A percentile compares a stretch with the other conserved stretches of the same genome.
These are phyloP conservation scores for Pelecanus crispus DNA, from an alignment of 2,113 vertebrate genomes.

Conservation along the genomic window DNA sequence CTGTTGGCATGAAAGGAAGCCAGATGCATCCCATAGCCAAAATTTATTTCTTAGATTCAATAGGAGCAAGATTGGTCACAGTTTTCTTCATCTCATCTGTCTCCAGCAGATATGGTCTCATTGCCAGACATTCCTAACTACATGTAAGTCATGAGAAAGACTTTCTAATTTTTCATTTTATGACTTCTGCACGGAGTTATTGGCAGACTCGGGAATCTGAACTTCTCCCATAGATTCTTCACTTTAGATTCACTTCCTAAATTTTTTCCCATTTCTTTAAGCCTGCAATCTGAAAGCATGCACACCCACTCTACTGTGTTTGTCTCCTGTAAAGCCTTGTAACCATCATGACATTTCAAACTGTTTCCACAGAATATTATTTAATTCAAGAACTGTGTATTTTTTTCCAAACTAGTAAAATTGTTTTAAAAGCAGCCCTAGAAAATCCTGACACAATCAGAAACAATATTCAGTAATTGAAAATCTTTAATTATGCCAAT, in stretches of 20 bases:
- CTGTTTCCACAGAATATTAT: neutral
- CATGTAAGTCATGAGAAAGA: conserved; percentile 32
- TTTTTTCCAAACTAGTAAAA: neutral
- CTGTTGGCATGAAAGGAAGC: neutral
- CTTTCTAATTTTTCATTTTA: conserved; percentile 25
- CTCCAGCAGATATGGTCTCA: conserved; percentile 38
- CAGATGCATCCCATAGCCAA: neutral
- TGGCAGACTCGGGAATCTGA: neutral
- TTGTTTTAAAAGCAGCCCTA: neutral
- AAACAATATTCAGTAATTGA: neutral
- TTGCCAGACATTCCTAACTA: conserved; percentile 38
- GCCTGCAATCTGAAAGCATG: neutral
- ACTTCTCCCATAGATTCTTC: neutral
- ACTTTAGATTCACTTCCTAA: neutral
- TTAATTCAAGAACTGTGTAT: neutral
- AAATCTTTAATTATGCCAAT: neutral
- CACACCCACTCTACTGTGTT: neutral
- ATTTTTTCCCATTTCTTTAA: neutral
- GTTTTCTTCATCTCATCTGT: conserved; percentile 59
- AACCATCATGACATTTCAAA: neutral
- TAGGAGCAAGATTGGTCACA: neutral
- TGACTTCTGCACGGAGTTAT: neutral
- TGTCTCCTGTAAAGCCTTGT: neutral
- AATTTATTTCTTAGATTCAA: neutral
- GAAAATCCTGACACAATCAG: neutral